Evolutionary conservation across 2,113 vertebrate genomes (phyloP).

Genomic region (Alligator sinensis): DNA sequence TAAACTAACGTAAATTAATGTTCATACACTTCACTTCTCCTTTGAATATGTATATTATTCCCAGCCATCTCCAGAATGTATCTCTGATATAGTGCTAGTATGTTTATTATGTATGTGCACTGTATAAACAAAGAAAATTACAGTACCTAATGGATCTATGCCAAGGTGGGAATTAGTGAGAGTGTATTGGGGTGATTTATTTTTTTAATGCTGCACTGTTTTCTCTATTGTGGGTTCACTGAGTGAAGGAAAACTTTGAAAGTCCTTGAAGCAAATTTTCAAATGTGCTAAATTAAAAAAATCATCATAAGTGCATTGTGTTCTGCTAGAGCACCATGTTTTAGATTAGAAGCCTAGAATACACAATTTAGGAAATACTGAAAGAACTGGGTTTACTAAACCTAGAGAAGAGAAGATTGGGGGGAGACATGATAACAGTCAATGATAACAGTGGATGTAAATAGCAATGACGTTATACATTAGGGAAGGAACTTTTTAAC

Average conservation of each 20-base stretch:
- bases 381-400: too few species aligned
- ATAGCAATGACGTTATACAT: too few species aligned
- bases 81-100: too few species aligned
- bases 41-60: fast-evolving
- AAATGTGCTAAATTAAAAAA: neutral
- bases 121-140: neutral
- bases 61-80: fast-evolving
- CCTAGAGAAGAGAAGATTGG: too few species aligned
- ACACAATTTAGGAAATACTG: too few species aligned
- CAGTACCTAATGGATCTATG: fast-evolving
- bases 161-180: fast-evolving
- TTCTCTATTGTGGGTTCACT: neutral
- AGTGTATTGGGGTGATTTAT: fast-evolving
- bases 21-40: fast-evolving
- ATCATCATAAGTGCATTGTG: too few species aligned
- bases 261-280: neutral
- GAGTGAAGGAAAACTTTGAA: neutral
- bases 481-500: too few species aligned
- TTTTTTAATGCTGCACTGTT: neutral
- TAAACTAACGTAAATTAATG: fast-evolving
- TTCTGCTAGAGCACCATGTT: too few species aligned
- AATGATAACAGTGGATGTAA: too few species aligned
- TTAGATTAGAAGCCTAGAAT: too few species aligned
- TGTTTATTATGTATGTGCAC: neutral
- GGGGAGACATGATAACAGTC: too few species aligned